Conservation (phyloP, 2,888 invertebrate genomes). For the Diarsia mendica region DNA sequence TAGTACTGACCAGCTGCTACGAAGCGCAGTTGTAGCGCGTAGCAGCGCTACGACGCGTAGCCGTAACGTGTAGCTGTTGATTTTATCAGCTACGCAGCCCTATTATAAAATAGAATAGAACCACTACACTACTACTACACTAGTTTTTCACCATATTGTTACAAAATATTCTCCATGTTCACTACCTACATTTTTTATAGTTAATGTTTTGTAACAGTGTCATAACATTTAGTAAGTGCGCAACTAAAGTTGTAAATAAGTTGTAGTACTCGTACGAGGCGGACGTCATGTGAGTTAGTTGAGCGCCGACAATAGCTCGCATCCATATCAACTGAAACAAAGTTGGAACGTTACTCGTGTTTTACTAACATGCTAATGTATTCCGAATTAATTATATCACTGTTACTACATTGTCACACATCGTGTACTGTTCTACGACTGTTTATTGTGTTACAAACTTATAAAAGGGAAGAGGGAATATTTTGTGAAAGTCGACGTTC, state of each 20-base stretch:
- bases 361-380: constrained; percentile 32
- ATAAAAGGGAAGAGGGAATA: background rate
- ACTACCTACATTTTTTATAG: constrained; percentile 2
- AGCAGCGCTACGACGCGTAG: constrained; percentile 11
- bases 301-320: constrained; percentile 9
- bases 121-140: too few relatives aligned
- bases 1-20: background rate
- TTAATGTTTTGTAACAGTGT: background rate
- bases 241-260: constrained; percentile 26
- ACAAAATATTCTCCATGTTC: background rate
- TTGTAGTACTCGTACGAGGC: background rate
- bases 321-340: constrained; percentile 6
- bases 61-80: background rate
- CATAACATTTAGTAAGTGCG: background rate
- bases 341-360: constrained; percentile 31
- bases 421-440: too few relatives aligned
- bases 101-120: too few relatives aligned
- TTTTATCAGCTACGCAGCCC: constrained; percentile 3
- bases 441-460: background rate
- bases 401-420: constrained; percentile 12
- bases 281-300: constrained; percentile 16
- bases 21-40: constrained; percentile 15
- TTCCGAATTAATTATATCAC: constrained; percentile 31
- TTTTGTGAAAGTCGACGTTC: too few relatives aligned
- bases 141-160: background rate